Evolutionary conservation across 2,888 invertebrate genomes (phyloP).

Genomic region (Anodontia alba): DNA sequence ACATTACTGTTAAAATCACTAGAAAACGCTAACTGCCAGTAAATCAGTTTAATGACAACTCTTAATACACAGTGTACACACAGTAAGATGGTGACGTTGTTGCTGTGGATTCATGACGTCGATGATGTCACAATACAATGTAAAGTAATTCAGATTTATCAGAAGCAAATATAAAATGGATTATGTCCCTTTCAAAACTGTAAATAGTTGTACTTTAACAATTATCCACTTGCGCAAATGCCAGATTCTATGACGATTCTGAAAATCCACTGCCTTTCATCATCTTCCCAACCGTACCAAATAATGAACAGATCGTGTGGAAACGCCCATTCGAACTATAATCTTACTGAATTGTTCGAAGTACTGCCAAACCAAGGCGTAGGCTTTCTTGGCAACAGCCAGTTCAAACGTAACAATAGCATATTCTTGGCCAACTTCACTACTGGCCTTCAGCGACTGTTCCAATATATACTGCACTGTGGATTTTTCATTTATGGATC

Average conservation of each 20-base stretch:
- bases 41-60: no score
- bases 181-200: no score
- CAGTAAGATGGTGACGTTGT: no score
- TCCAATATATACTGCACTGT: conserved; percentile 53
- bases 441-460: conserved; percentile 31
- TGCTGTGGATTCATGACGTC: no score
- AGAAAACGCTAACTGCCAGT: neutral
- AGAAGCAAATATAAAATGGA: no score
- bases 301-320: neutral
- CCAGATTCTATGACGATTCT: no score
- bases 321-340: conserved; percentile 11
- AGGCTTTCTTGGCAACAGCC: conserved; percentile 62
- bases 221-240: conserved; percentile 24
- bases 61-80: no score
- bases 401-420: conserved; percentile 58
- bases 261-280: conserved; percentile 14
- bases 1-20: neutral
- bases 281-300: neutral
- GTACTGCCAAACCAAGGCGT: conserved; percentile 45
- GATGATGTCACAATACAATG: neutral
- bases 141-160: no score
- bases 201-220: no score
- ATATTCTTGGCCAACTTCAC: conserved; percentile 44
- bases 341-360: neutral
- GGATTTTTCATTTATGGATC: conserved; percentile 2